These are phyloP conservation scores for Limanda limanda DNA, from an alignment of 2,113 vertebrate genomes.

Conservation along the genomic window DNA sequence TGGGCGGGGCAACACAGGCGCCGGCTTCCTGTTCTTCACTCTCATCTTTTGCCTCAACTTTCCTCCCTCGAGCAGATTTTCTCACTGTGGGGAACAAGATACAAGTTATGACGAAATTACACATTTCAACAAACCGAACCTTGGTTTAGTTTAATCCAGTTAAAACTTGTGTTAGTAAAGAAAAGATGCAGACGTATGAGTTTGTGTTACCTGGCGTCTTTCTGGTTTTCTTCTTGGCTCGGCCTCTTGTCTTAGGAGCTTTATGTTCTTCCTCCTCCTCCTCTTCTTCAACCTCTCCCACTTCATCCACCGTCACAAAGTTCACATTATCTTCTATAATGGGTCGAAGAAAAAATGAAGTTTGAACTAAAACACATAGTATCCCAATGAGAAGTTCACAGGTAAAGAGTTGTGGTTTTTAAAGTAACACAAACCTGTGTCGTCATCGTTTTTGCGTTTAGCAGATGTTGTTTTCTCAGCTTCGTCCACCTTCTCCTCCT, in stretches of 20 bases:
- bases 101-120: no score
- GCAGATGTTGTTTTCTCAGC: not conserved
- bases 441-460: constrained; percentile 24
- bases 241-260: not conserved
- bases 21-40: not conserved
- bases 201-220: not conserved
- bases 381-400: no score
- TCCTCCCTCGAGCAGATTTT: not conserved
- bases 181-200: not conserved
- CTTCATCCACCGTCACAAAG: not conserved
- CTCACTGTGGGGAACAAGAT: not conserved
- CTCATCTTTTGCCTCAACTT: not conserved
- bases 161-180: no score
- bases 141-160: no score
- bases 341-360: no score
- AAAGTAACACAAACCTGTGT: constrained; percentile 35
- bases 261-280: not conserved
- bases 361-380: no score
- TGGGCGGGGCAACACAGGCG: not conserved
- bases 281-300: not conserved
- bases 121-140: no score
- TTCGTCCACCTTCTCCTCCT: constrained; percentile 82
- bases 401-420: no score
- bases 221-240: not conserved
- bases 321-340: not conserved